Base-by-base conservation (phyloP, 2,797 vertebrate genomes). In the Varecia variegata region DNA sequence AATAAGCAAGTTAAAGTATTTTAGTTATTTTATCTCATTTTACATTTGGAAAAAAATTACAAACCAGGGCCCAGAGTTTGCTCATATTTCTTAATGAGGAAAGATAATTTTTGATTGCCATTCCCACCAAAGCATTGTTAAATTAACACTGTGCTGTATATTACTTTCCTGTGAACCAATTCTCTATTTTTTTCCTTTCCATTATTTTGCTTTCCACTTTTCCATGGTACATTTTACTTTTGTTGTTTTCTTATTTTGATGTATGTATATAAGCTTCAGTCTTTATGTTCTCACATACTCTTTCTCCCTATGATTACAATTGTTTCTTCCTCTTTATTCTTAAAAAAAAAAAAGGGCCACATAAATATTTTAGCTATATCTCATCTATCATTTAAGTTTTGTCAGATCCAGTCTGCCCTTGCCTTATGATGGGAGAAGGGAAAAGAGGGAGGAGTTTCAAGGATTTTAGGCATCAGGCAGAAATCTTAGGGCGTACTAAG, bases 1-100 rank as follows among this genome's bases (percentile, higher is more conserved):
- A 97, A 97, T 94, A 97, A 97, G 96, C 93, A 97, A 95, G 74
- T 97, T 97, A 95, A 96, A 96, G 79, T 94, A 81, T 95, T 94
- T 67, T 96, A 86, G 79, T 93, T 95, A 45, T 97, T 97, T 97
- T 94, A 80, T 96, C 76, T 94, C 81, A 93, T 96, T 97, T 91
- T 68, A 91, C 81, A 93, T 94, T 96, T 96, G 58, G 62, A 56
- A 52, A 97, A 86, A 87, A 94, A 92, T 88, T 90, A 81, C 32
- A 97, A 94, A 76, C 50, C 76, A 94, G 32, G 21, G 70, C n/a
- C 71, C 67, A 89, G 88, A 95, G 83, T 95, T 95, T 93, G 45
- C 68, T 96, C 45, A 32, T 95, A 62, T 95, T 97, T 95, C 87
- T 96, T 60, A 95, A 4, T 87, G 60, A 96, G 32, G 71, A 94